phyloP scores from a whole-genome alignment of 2,113 vertebrate genomes.

The Salvelinus alpinus region DNA sequence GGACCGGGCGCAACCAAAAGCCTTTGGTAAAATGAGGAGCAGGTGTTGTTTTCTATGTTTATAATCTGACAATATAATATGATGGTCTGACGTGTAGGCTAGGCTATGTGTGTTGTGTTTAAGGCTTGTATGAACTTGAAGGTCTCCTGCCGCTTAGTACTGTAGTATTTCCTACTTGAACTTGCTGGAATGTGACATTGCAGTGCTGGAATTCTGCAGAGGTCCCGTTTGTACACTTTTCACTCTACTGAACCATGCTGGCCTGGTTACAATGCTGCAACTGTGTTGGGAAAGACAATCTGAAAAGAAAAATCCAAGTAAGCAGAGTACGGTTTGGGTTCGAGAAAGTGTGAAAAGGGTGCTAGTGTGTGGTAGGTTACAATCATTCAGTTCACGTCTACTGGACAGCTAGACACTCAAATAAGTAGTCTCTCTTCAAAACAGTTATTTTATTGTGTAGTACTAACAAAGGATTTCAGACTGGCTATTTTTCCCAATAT shows the following conservation, averaged over 20 bases:
- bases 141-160: not conserved
- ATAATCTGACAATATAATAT: not conserved
- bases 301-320: no score
- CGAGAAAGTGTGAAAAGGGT: no score
- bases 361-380: not conserved
- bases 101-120: no score
- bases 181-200: constrained; percentile 41
- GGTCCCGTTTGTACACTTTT: not conserved
- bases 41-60: not conserved
- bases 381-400: not conserved
- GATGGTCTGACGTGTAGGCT: no score
- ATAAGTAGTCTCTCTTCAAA: not conserved
- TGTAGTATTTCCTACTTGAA: constrained; percentile 20
- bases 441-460: not conserved
- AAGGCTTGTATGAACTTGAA: no score
- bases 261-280: no score
- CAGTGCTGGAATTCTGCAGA: constrained; percentile 31
- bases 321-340: no score
- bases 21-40: no score
- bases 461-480: not conserved
- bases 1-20: no score
- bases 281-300: no score
- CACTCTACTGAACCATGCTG: no score
- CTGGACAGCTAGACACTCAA: constrained; percentile 7
- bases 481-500: not conserved